Evolutionary conservation across 2,888 invertebrate species (phyloP).

Genomic region (Drosophila dives): DNA sequence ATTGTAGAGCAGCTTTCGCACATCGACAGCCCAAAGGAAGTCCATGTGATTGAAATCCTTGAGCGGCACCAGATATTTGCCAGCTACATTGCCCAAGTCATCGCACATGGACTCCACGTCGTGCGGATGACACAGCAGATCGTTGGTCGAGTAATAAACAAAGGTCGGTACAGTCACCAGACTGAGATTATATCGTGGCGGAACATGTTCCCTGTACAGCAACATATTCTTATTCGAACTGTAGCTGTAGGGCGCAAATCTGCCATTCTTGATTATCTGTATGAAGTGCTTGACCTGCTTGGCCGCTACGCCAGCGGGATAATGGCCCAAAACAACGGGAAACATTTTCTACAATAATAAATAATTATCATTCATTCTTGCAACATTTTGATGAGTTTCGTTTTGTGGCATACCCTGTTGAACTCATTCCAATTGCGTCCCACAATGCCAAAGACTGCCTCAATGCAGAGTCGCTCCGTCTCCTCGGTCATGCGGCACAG

Average conservation of each 20-base stretch:
- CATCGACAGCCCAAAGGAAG: slow-evolving; percentile 88
- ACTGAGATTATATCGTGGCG: slow-evolving; percentile 86
- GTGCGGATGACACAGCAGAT: slow-evolving; percentile 86
- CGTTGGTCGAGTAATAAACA: slow-evolving; percentile 86
- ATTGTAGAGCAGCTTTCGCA: slow-evolving; percentile 86
- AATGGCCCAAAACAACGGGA: slow-evolving; percentile 88
- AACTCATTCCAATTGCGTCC: slow-evolving; percentile 83
- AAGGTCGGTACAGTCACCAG: slow-evolving; percentile 86
- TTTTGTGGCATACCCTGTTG: slow-evolving; percentile 71
- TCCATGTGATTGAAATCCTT: slow-evolving; percentile 88
- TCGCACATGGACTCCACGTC: slow-evolving; percentile 82
- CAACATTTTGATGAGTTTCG: neutral
- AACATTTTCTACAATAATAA: slow-evolving; percentile 86
- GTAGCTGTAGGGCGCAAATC: slow-evolving; percentile 86
- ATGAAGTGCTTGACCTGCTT: slow-evolving; percentile 87
- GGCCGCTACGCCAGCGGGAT: slow-evolving; percentile 88
- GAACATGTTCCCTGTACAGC: slow-evolving; percentile 85
- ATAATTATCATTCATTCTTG: neutral
- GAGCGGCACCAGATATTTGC: slow-evolving; percentile 85
- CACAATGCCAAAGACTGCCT: slow-evolving; percentile 83
- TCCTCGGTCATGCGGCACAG: slow-evolving; percentile 83
- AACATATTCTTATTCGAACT: slow-evolving; percentile 85
- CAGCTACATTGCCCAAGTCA: slow-evolving; percentile 83
- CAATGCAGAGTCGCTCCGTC: slow-evolving; percentile 82
- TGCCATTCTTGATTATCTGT: slow-evolving; percentile 85